Percentiles rank a stretch among this genome's conserved stretches.
These are phyloP conservation scores for Hetaerina titia DNA, from an alignment of 2,888 invertebrate genomes.

Conservation along the genomic window DNA sequence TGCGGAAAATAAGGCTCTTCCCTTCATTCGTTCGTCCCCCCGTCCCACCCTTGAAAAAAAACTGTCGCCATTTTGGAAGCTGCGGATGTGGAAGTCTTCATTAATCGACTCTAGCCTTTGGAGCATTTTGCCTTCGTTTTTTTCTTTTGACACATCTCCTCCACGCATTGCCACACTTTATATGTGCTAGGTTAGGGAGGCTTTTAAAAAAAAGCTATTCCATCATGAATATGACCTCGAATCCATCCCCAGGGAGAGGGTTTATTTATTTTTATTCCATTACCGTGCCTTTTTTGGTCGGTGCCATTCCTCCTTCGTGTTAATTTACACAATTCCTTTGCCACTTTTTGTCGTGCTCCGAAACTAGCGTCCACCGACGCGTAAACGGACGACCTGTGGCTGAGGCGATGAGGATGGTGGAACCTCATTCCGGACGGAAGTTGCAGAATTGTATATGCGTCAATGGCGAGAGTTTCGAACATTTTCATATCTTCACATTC, in stretches of 20 bases:
- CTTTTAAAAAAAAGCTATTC: neutral
- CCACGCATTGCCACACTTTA: neutral
- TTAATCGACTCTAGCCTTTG: conserved; percentile 20
- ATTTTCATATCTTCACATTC: neutral
- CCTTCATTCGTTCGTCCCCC: neutral
- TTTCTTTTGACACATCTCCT: neutral
- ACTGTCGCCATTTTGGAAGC: neutral
- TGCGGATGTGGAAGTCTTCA: conserved; percentile 7
- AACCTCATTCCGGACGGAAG: neutral
- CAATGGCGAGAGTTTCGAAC: neutral
- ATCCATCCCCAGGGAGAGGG: neutral
- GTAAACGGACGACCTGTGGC: neutral
- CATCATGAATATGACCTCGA: neutral
- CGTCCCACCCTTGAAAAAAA: neutral
- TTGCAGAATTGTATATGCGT: neutral
- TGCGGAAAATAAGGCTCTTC: conserved; percentile 30
- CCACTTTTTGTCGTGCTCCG: neutral
- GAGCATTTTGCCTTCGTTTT: neutral
- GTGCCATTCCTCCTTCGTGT: neutral
- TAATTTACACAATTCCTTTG: neutral
- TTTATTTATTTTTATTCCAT: neutral
- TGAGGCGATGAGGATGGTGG: neutral
- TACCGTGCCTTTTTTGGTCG: neutral
- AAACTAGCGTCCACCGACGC: neutral
- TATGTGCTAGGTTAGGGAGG: neutral